These are phyloP conservation scores for Oncorhynchus nerka DNA, from an alignment of 2,113 vertebrate species.

Conservation along the genomic window DNA sequence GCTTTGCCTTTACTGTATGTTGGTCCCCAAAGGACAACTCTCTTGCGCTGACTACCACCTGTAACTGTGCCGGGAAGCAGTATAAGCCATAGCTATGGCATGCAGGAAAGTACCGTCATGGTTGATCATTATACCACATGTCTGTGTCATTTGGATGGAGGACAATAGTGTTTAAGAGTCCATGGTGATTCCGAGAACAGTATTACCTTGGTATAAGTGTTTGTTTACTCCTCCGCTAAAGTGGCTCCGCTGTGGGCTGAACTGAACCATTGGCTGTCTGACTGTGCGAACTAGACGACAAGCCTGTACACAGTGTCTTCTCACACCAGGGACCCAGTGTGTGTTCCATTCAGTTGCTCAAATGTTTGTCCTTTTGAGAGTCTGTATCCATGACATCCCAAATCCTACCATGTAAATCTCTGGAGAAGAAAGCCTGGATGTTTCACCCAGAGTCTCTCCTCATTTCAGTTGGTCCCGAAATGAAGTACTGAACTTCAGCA, in stretches of 20 bases:
- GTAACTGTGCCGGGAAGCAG: not conserved
- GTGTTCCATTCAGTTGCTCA: not conserved
- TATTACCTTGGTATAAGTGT: not conserved
- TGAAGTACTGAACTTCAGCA: no score
- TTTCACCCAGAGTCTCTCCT: conserved; percentile 17
- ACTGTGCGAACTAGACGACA: not conserved
- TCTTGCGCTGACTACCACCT: not conserved
- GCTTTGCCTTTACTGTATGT: no score
- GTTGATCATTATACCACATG: conserved; percentile 19
- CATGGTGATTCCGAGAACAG: conserved; percentile 16
- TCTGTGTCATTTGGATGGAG: conserved; percentile 2
- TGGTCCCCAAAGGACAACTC: not conserved
- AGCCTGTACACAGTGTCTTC: no score
- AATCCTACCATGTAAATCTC: not conserved
- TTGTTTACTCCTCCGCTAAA: not conserved
- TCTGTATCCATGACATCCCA: not conserved
- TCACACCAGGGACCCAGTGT: no score
- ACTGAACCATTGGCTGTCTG: not conserved
- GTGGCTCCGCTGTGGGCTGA: not conserved
- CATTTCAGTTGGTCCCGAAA: no score
- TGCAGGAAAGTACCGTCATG: conserved; percentile 21
- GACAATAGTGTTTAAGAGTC: not conserved
- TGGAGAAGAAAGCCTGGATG: no score
- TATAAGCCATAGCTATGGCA: conserved; percentile 26
- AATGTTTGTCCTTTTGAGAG: not conserved